Evolutionary conservation across 2,888 invertebrate species (phyloP).

Genomic region (Campoplex nolae): DNA sequence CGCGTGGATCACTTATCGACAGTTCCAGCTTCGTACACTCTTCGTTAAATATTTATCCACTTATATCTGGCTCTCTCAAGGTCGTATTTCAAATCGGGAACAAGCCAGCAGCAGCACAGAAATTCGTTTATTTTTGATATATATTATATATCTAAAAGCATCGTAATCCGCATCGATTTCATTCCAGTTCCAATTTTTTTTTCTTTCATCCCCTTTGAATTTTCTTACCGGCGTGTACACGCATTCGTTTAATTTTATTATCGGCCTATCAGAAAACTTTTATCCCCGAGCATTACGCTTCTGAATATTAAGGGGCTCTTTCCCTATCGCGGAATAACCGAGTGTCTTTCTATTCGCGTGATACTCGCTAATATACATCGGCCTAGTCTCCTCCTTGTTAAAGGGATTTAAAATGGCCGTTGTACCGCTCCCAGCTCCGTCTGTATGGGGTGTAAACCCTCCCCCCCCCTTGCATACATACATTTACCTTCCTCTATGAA

Average conservation of each 20-base stretch:
- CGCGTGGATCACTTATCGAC: slow-evolving; percentile 16
- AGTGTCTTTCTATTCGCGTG: slow-evolving; percentile 44
- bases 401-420: slow-evolving; percentile 44
- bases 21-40: not conserved
- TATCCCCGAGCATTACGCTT: not conserved
- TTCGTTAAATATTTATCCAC: not conserved
- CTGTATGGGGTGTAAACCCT: not conserved
- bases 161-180: not conserved
- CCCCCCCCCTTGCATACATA: no score
- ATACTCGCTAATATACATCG: slow-evolving; percentile 28
- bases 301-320: not conserved
- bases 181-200: no score
- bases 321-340: not conserved
- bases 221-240: not conserved
- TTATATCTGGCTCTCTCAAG: not conserved
- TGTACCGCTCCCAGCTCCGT: slow-evolving; percentile 17
- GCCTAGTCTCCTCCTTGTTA: slow-evolving; percentile 32
- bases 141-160: not conserved
- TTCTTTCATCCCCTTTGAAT: not conserved
- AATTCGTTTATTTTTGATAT: not conserved
- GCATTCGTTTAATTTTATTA: not conserved
- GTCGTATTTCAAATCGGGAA: not conserved
- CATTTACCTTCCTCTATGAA: slow-evolving; percentile 4
- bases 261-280: not conserved
- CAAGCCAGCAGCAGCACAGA: not conserved